A percentile compares a stretch with the other conserved stretches of the same genome.
Evolutionary conservation across 2,113 vertebrate genomes (phyloP).

Genomic region (Rynchops niger): DNA sequence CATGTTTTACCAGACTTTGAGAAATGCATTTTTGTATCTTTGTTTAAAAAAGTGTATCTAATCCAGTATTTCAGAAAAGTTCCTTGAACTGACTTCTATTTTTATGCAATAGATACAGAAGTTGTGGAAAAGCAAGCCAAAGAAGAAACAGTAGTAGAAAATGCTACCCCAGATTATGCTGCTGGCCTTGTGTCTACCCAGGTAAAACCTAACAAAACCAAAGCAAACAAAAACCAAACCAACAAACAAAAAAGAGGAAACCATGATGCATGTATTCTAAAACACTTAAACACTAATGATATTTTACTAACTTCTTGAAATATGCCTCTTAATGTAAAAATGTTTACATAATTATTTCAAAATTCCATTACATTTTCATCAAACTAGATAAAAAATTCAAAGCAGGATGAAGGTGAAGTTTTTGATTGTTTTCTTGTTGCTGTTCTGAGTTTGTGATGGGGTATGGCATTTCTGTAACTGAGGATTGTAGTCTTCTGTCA

Average conservation of each 20-base stretch:
- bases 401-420: background rate
- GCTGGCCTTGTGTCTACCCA: constrained; percentile 96
- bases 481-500: background rate
- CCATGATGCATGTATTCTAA: background rate
- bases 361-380: background rate
- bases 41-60: background rate
- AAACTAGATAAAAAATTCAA: background rate
- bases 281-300: background rate
- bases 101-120: constrained; percentile 81
- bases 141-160: constrained; percentile 93
- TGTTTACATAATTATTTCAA: background rate
- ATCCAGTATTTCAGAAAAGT: background rate
- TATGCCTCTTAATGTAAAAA: background rate
- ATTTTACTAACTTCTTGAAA: background rate
- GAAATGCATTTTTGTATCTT: background rate
- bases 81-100: background rate
- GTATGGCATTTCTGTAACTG: background rate
- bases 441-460: background rate
- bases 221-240: background rate
- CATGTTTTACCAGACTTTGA: background rate
- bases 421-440: background rate
- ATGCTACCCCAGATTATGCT: constrained; percentile 95
- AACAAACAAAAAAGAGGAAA: background rate
- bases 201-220: constrained; percentile 66
- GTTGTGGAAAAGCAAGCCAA: constrained; percentile 91